Base-by-base conservation (phyloP, 2,113 vertebrate species). In the Siphamia tubifer region DNA sequence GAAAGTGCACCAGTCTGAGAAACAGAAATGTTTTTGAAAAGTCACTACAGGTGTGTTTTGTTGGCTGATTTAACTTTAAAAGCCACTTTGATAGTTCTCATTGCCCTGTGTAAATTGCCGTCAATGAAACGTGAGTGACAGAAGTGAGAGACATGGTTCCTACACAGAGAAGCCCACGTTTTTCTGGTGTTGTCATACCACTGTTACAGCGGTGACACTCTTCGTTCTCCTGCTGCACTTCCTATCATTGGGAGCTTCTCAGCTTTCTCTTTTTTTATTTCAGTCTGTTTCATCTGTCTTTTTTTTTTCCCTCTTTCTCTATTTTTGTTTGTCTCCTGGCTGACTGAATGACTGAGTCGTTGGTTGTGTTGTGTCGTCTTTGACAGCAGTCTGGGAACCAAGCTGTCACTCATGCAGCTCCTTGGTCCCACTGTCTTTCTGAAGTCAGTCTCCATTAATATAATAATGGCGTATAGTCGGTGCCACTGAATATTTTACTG, bases 361-460 rank as follows among this genome's bases (percentile, higher is more conserved):
- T 49, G 76, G 77, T 84, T 80, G 83, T 82, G 83, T 79, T 85
- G 86, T 56, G 85, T 77, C 79, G 83, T 81, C 82, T 89, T 89
- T 90, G 89, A 91, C 89, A 90, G 87, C 84, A 86, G 84, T 90
- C 87, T 91, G 81, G 89, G 87, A 89, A 68, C 88, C 58, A 25
- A 86, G 87, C 88, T 90, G 88, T 91, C 89, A 90, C 80, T 91
- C 89, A 90, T 2, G 30, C 61, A 62, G 82, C 86, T 83, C 86
- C 87, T 79, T 75, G 80, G 85, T 88, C 84, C 83, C 85, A 69
- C 87, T 82, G 85, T 89, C 87, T 88, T 78, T 91, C 75, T 90
- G 90, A 91, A 90, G 88, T 91, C 90, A 69, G 77, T 82, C 88
- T 88, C 87, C 88, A 91, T 91, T 91, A 90, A 90, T 90, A 89